Percentiles rank a stretch among this genome's conserved stretches.
Conservation (phyloP, 2,888 invertebrate species). For the Minunthozetes semirufus region DNA sequence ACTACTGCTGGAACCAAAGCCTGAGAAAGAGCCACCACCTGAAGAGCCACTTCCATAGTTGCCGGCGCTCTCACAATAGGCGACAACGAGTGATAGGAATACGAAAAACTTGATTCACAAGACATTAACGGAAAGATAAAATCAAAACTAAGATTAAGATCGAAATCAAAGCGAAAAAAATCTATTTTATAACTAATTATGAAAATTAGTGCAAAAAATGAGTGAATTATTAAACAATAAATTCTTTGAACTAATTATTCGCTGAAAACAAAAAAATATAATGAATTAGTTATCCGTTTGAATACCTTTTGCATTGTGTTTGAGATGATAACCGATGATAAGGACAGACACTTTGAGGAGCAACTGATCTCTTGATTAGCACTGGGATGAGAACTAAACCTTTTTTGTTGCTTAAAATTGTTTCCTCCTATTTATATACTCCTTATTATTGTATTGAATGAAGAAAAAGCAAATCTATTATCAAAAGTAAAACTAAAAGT, state of each 20-base stretch:
- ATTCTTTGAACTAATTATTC: not conserved
- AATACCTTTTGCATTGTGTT: not conserved
- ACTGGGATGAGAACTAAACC: not conserved
- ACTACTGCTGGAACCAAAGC: not conserved
- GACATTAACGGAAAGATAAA: not conserved
- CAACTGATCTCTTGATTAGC: not conserved
- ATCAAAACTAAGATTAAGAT: not conserved
- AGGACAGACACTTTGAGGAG: not conserved
- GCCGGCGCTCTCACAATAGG: slow-evolving; percentile 8
- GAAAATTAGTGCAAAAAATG: not conserved
- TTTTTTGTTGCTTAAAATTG: not conserved
- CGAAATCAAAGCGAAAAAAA: not conserved
- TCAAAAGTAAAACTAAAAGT: not conserved
- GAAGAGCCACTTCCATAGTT: not conserved
- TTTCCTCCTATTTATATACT: not conserved
- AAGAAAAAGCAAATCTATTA: not conserved
- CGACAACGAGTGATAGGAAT: not conserved
- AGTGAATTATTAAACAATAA: not conserved
- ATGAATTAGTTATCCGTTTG: not conserved
- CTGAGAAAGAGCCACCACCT: not conserved
- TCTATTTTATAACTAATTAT: not conserved
- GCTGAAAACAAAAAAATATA: not conserved
- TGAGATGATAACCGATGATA: not conserved
- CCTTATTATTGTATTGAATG: not conserved
- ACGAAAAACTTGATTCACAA: slow-evolving; percentile 8